Percentiles rank a stretch among this genome's conserved stretches.
Conservation (phyloP, 2,888 invertebrate genomes). For the Thecophora atra region DNA sequence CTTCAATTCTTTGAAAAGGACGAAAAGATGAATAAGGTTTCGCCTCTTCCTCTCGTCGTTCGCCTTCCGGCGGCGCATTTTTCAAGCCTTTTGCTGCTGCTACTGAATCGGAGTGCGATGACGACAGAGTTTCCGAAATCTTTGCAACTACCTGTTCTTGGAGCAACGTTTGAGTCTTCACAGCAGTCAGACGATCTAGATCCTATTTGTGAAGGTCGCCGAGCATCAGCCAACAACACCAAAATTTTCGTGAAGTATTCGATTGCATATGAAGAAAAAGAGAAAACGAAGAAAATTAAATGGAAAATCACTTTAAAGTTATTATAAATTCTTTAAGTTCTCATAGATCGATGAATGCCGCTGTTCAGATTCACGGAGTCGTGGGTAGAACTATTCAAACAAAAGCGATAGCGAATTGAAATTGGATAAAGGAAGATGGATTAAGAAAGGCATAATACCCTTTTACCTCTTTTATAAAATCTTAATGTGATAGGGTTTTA, state of each 20-base stretch:
- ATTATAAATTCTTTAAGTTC: background rate
- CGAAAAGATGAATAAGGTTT: background rate
- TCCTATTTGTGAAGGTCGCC: slow-evolving; percentile 48
- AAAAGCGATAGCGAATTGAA: too few relatives aligned
- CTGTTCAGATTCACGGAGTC: too few relatives aligned
- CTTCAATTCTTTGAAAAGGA: background rate
- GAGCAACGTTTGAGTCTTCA: slow-evolving; percentile 53
- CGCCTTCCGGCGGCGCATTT: slow-evolving; percentile 27
- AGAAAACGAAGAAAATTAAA: background rate
- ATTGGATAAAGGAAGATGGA: too few relatives aligned
- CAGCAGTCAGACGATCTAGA: slow-evolving; percentile 60
- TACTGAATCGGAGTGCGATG: slow-evolving; percentile 38
- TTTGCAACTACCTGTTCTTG: slow-evolving; percentile 56
- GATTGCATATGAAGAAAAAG: background rate
- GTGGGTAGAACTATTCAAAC: too few relatives aligned
- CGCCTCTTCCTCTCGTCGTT: slow-evolving; percentile 38
- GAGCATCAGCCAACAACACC: background rate
- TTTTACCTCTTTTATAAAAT: too few relatives aligned
- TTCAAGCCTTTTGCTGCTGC: slow-evolving; percentile 37
- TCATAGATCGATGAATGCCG: too few relatives aligned
- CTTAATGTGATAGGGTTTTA: too few relatives aligned
- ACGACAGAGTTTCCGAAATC: slow-evolving; percentile 50
- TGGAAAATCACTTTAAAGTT: background rate
- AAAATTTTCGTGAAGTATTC: background rate
- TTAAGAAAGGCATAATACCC: too few relatives aligned